phyloP scores from a whole-genome alignment of 2,113 vertebrate genomes.

The Halichoerus grypus region DNA sequence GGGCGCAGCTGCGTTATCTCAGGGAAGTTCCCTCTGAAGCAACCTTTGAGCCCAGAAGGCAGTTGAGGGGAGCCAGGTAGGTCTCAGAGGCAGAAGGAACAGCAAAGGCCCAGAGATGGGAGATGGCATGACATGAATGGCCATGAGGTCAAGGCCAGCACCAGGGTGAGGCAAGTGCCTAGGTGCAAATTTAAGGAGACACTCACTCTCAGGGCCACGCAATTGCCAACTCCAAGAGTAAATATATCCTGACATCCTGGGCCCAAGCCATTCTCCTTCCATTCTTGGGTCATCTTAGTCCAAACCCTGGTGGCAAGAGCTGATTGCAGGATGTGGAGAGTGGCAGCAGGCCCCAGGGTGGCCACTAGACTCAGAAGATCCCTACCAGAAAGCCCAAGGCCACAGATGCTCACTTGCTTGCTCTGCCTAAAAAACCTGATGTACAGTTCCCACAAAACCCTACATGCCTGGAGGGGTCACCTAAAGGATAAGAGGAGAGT shows the following conservation, averaged over 20 bases:
- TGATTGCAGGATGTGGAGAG: background rate
- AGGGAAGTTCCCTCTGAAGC: background rate
- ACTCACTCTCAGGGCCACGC: background rate
- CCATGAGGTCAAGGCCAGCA: background rate
- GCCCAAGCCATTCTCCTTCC: background rate
- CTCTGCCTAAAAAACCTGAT: background rate
- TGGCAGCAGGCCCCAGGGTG: background rate
- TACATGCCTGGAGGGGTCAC: background rate
- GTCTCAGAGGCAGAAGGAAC: background rate
- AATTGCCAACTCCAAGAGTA: background rate
- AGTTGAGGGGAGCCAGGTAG: no score
- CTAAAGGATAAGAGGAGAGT: background rate
- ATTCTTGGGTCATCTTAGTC: background rate
- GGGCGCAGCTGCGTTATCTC: no score
- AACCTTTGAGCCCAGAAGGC: background rate
- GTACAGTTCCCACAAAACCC: background rate
- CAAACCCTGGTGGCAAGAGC: background rate
- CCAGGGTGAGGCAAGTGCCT: background rate
- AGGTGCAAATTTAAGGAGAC: background rate
- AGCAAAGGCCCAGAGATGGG: background rate
- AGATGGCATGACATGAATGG: rapidly evolving
- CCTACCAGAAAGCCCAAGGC: background rate
- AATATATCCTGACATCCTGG: background rate
- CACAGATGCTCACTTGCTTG: background rate
- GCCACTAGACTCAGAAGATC: background rate